Conservation (phyloP, 2,113 vertebrate genomes). For the Myanophis thanlyinensis region DNA sequence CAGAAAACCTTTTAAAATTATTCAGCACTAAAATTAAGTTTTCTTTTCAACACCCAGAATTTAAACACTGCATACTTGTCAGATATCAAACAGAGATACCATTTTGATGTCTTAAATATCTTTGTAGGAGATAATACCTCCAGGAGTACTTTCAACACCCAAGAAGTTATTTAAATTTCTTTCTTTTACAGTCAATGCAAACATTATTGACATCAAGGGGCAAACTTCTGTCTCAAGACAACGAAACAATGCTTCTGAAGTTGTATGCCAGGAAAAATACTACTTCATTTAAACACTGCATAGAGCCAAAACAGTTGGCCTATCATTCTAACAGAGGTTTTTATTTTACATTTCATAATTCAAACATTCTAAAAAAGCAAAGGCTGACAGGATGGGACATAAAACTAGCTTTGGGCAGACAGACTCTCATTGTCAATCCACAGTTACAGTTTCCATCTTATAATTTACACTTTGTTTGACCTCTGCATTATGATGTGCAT, state of each 20-base stretch:
- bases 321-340: constrained; percentile 32
- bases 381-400: not conserved
- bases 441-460: not conserved
- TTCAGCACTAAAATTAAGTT: constrained; percentile 57
- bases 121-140: constrained; percentile 13
- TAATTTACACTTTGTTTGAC: not conserved
- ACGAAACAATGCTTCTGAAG: constrained; percentile 17
- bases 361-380: not conserved
- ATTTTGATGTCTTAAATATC: not conserved
- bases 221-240: accelerated
- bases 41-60: constrained; percentile 39
- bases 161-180: not conserved
- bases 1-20: constrained; percentile 53
- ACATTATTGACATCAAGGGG: not conserved
- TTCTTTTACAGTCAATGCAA: not conserved
- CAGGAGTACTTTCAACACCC: not conserved
- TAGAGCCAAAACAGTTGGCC: constrained; percentile 10
- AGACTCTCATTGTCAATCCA: not conserved
- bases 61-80: constrained; percentile 43
- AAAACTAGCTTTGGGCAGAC: not conserved
- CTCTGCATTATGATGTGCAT: not conserved
- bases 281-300: constrained; percentile 42
- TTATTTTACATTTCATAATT: constrained; percentile 37
- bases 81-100: not conserved
- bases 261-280: not conserved